Evolutionary conservation across 2,113 vertebrate species (phyloP).

Genomic region (Malurus cyaneus): DNA sequence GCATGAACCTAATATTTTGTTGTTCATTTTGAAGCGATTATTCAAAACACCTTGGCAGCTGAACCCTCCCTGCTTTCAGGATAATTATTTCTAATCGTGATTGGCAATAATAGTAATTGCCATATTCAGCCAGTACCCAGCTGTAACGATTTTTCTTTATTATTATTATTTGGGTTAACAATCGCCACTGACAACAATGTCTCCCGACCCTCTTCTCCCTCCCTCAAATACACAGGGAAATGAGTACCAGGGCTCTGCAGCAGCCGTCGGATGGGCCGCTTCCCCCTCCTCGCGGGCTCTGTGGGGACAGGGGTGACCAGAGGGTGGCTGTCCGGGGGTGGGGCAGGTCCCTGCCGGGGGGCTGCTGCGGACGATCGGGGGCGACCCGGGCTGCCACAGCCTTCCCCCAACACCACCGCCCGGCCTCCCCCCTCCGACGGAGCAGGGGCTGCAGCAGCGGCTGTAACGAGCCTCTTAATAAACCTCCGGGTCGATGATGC

Average conservation of each 20-base stretch:
- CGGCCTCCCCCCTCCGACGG: neutral
- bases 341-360: neutral
- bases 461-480: slow-evolving; percentile 21
- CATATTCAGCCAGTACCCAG: slow-evolving; percentile 52
- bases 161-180: slow-evolving; percentile 56
- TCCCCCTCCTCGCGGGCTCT: neutral
- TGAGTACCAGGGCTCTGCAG: neutral
- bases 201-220: neutral
- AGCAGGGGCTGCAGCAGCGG: neutral
- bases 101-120: slow-evolving; percentile 56
- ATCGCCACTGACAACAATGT: slow-evolving; percentile 21
- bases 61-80: slow-evolving; percentile 28
- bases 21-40: slow-evolving; percentile 6
- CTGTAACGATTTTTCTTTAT: slow-evolving; percentile 45
- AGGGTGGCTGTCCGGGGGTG: neutral
- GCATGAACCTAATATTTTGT: neutral
- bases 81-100: slow-evolving; percentile 56
- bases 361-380: neutral
- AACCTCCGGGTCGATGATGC: slow-evolving; percentile 31
- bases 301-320: neutral
- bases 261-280: neutral
- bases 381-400: neutral
- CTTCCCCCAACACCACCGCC: neutral
- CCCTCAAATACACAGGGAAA: neutral
- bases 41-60: slow-evolving; percentile 61